Conservation (phyloP, 2,888 invertebrate species). For the Agapostemon virescens region DNA sequence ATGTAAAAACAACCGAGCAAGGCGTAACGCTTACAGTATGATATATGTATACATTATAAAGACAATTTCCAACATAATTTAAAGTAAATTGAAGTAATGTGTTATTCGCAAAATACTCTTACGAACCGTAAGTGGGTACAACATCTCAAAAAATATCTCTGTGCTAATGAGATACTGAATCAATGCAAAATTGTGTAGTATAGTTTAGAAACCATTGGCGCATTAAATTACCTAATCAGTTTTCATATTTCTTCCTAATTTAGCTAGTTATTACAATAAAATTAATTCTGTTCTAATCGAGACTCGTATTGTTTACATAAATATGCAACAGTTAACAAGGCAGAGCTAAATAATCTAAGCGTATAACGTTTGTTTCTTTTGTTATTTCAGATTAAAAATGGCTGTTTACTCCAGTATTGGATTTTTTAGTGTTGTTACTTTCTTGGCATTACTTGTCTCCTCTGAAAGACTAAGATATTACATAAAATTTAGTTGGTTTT, state of each 20-base stretch:
- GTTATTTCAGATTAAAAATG: conserved; percentile 6
- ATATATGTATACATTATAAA: too few relatives aligned
- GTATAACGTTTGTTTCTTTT: background rate
- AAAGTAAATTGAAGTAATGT: too few relatives aligned
- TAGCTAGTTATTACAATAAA: too few relatives aligned
- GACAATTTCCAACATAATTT: too few relatives aligned
- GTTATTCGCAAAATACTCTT: too few relatives aligned
- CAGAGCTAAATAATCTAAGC: background rate
- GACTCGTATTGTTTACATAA: background rate
- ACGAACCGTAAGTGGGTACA: too few relatives aligned
- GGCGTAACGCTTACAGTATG: too few relatives aligned
- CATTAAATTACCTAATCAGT: background rate
- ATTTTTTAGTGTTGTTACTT: background rate
- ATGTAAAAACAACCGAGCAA: too few relatives aligned
- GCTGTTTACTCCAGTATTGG: background rate
- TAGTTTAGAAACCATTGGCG: background rate
- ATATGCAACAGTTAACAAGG: background rate
- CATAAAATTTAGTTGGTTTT: background rate
- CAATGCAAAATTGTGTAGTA: background rate
- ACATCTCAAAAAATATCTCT: too few relatives aligned
- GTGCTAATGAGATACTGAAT: too few relatives aligned
- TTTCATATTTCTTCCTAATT: background rate
- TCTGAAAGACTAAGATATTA: background rate
- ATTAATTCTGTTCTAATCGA: too few relatives aligned
- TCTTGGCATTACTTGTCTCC: background rate